A percentile compares a stretch with the other conserved stretches of the same genome.
Evolutionary conservation across 2,113 vertebrate species (phyloP).

Genomic region (Cyanoramphus novaezelandiae): DNA sequence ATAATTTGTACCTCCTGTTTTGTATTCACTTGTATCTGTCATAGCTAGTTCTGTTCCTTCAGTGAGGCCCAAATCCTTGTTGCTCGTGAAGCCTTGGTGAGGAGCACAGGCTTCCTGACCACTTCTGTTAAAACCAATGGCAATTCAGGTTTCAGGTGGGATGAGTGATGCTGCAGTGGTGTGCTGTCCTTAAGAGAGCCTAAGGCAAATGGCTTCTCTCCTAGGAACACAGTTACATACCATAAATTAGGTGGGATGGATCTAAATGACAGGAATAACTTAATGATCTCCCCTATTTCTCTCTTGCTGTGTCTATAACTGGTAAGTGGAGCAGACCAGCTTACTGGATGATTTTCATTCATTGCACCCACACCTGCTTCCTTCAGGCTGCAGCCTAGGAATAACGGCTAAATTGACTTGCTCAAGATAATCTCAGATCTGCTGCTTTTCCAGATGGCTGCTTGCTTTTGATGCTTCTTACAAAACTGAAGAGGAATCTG

Average conservation of each 20-base stretch:
- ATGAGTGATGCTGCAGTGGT: neutral
- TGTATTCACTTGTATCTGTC: neutral
- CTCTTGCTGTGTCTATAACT: neutral
- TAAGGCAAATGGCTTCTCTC: neutral
- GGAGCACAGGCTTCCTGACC: neutral
- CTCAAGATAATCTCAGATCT: neutral
- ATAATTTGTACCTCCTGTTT: neutral
- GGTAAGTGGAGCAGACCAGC: neutral
- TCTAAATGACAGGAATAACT: neutral
- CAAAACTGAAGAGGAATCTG: neutral
- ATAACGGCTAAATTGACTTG: neutral
- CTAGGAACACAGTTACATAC: neutral
- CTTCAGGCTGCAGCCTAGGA: neutral
- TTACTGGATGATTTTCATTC: neutral
- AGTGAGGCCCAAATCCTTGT: neutral
- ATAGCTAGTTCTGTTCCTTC: neutral
- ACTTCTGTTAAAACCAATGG: neutral
- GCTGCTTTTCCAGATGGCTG: neutral
- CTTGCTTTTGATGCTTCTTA: neutral
- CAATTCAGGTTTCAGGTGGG: neutral
- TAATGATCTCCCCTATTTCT: neutral
- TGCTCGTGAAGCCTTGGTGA: neutral
- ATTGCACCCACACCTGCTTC: neutral
- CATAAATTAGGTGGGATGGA: neutral
- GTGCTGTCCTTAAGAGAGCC: neutral